A percentile compares a stretch with the other conserved stretches of the same genome.
phyloP scores from a whole-genome alignment of 2,888 invertebrate species.

The Machimus rusticus region DNA sequence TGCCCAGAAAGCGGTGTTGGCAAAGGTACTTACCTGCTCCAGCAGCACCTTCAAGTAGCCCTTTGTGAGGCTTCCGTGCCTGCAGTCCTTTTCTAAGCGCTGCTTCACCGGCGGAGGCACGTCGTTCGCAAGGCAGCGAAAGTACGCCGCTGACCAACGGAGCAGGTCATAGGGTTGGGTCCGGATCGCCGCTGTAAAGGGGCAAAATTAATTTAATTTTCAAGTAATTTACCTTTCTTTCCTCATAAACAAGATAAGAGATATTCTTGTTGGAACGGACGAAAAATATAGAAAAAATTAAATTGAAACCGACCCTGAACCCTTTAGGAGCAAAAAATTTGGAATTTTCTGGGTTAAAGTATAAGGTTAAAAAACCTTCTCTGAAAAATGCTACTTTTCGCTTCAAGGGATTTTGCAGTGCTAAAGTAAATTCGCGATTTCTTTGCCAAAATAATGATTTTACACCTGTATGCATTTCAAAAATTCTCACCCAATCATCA shows the following conservation, averaged over 20 bases:
- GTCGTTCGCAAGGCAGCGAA: constrained; percentile 78
- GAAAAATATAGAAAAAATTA: background rate
- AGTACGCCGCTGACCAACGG: constrained; percentile 84
- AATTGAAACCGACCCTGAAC: background rate
- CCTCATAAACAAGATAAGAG: background rate
- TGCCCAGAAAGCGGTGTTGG: background rate
- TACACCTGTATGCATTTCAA: background rate
- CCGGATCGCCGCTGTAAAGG: constrained; percentile 76
- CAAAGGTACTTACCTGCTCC: constrained; percentile 69
- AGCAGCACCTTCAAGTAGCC: constrained; percentile 81
- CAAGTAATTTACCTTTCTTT: background rate
- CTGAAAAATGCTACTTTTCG: background rate
- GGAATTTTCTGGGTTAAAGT: background rate
- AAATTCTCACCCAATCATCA: background rate
- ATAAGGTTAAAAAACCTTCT: background rate
- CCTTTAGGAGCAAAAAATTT: background rate
- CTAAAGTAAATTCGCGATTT: background rate
- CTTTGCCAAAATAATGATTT: background rate
- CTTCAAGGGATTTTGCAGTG: background rate
- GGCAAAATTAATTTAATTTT: background rate
- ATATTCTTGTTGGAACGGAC: background rate
- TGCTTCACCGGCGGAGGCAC: constrained; percentile 84
- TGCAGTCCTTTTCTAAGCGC: constrained; percentile 76
- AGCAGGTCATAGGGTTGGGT: constrained; percentile 89
- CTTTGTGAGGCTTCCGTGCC: constrained; percentile 78